Conservation (phyloP, 2,888 invertebrate species). For the Monochamus alternatus region DNA sequence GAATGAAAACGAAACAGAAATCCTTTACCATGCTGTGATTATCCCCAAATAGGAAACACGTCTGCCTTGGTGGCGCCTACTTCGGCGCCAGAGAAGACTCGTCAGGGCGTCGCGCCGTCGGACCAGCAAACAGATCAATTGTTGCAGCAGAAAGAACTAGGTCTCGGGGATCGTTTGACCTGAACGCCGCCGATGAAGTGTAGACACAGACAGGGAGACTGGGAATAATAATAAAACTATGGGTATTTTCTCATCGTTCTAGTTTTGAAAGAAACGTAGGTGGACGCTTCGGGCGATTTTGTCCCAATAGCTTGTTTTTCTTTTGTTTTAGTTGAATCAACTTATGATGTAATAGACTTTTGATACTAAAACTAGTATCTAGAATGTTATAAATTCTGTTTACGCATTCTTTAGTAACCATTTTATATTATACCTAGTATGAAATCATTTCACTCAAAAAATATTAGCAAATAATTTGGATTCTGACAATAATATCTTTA, state of each 20-base stretch:
- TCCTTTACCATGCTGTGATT: constrained; percentile 1
- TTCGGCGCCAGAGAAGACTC: constrained; percentile 23
- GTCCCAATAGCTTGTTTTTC: background rate
- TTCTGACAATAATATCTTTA: too few relatives aligned
- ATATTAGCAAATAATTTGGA: too few relatives aligned
- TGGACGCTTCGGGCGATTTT: background rate
- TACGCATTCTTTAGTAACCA: too few relatives aligned
- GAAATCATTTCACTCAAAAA: too few relatives aligned
- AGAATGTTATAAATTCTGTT: too few relatives aligned
- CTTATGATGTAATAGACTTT: too few relatives aligned
- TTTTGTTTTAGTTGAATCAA: background rate
- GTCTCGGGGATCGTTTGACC: constrained; percentile 18
- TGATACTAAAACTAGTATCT: too few relatives aligned
- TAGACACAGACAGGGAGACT: background rate
- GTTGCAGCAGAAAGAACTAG: constrained; percentile 22
- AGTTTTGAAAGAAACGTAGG: constrained; percentile 1
- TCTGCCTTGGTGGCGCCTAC: constrained; percentile 23
- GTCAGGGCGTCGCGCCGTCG: constrained; percentile 13
- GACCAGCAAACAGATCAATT: constrained; percentile 31
- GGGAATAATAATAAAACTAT: constrained; percentile 2
- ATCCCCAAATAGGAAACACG: constrained; percentile 12
- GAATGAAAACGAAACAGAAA: constrained; percentile 8
- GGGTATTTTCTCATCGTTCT: background rate
- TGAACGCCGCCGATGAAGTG: constrained; percentile 2
- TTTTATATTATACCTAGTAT: too few relatives aligned